Evolutionary conservation across 2,888 invertebrate genomes (phyloP).

Genomic region (Eilema griseolum): DNA sequence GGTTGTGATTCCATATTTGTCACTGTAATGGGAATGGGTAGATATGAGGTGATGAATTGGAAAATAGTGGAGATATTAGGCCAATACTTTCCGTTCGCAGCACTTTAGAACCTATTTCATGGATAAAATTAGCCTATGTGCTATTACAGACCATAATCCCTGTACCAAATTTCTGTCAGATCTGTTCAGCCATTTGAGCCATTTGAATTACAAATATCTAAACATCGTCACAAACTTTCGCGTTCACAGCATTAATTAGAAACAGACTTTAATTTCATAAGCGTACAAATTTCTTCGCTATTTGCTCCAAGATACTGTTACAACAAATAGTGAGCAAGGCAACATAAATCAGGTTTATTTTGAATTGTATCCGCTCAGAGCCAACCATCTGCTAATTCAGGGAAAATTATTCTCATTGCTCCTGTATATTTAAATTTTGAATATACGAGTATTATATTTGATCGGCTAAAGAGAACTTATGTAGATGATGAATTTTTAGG

Average conservation of each 20-base stretch:
- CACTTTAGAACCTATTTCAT: not conserved
- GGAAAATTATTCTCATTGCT: conserved; percentile 55
- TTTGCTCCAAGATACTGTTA: conserved; percentile 39
- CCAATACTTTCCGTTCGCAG: too few relatives aligned
- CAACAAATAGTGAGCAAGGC: conserved; percentile 61
- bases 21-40: too few relatives aligned
- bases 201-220: too few relatives aligned
- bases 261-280: not conserved
- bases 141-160: too few relatives aligned
- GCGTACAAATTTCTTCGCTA: conserved; percentile 28
- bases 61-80: too few relatives aligned
- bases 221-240: too few relatives aligned
- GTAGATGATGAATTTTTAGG: conserved; percentile 11
- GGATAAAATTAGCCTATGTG: too few relatives aligned
- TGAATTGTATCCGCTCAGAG: conserved; percentile 52
- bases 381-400: conserved; percentile 75
- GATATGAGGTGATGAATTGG: too few relatives aligned
- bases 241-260: too few relatives aligned
- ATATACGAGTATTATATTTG: conserved; percentile 19
- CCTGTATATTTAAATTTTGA: conserved; percentile 46
- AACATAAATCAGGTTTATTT: conserved; percentile 68
- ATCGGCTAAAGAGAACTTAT: conserved; percentile 15
- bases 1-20: too few relatives aligned
- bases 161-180: too few relatives aligned
- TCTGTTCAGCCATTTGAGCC: too few relatives aligned